Percentiles rank a stretch among this genome's conserved stretches.
Evolutionary conservation across 2,888 invertebrate genomes (phyloP).

Genomic region (Lottia gigantea): DNA sequence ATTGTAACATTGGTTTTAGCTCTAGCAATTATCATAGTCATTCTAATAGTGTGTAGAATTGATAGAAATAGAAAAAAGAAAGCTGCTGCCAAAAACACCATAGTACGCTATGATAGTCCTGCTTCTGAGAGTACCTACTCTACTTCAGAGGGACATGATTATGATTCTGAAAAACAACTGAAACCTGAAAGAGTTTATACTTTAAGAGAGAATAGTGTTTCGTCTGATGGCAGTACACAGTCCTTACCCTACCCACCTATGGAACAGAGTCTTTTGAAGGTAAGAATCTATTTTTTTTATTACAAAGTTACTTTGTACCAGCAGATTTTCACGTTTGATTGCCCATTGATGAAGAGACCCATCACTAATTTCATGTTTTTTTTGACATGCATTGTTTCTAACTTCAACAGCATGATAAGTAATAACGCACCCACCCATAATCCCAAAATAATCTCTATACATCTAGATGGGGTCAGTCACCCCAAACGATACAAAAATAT

Average conservation of each 20-base stretch:
- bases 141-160: constrained; percentile 1
- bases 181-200: constrained; percentile 2
- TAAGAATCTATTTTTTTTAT: neutral
- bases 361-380: no score
- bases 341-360: no score
- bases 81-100: neutral
- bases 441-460: no score
- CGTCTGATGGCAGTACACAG: constrained; percentile 1
- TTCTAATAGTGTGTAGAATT: neutral
- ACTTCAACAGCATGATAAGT: no score
- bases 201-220: neutral
- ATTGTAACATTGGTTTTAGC: neutral
- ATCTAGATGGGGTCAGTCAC: no score
- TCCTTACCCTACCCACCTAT: neutral
- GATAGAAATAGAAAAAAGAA: neutral
- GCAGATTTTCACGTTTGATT: no score
- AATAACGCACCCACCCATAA: no score
- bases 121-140: neutral
- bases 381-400: no score
- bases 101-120: neutral
- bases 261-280: neutral
- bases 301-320: no score
- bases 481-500: no score
- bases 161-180: neutral
- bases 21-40: neutral